Conservation (phyloP, 2,888 invertebrate species). For the Epirrhoe tristata region DNA sequence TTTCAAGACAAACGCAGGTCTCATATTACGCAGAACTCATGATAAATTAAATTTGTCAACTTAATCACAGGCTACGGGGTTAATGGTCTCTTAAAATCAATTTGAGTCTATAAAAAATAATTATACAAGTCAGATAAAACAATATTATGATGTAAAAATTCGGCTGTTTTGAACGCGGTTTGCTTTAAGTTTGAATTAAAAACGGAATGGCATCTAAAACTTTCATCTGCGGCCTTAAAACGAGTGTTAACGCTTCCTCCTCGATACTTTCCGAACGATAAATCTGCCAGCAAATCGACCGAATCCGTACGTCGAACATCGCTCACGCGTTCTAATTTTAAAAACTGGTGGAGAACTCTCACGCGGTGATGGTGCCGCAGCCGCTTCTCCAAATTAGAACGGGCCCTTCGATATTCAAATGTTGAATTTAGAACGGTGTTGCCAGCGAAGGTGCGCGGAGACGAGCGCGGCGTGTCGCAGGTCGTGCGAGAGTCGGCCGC, state of each 20-base stretch:
- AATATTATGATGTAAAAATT: slow-evolving; percentile 34
- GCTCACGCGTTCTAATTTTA: slow-evolving; percentile 66
- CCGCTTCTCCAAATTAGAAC: slow-evolving; percentile 61
- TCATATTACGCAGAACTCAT: slow-evolving; percentile 66
- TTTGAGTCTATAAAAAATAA: slow-evolving; percentile 62
- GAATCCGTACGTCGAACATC: slow-evolving; percentile 70
- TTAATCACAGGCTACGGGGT: slow-evolving; percentile 71
- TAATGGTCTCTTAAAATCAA: slow-evolving; percentile 78
- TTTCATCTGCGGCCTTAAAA: slow-evolving; percentile 78
- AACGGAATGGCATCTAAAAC: slow-evolving; percentile 74
- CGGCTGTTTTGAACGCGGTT: slow-evolving; percentile 59
- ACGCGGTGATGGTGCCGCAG: slow-evolving; percentile 46
- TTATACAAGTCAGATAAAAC: slow-evolving; percentile 42
- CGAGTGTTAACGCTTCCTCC: slow-evolving; percentile 70
- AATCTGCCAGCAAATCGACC: slow-evolving; percentile 79
- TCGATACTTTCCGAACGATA: slow-evolving; percentile 72
- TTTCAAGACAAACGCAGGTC: slow-evolving; percentile 58
- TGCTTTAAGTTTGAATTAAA: slow-evolving; percentile 74
- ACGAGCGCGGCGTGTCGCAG: background rate
- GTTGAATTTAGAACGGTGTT: slow-evolving; percentile 69
- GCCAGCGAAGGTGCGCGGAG: slow-evolving; percentile 47
- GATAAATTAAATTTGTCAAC: slow-evolving; percentile 73
- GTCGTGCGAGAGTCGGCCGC: slow-evolving; percentile 6
- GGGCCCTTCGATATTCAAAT: slow-evolving; percentile 68
- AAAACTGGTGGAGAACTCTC: slow-evolving; percentile 68